phyloP scores from a whole-genome alignment of 2,888 invertebrate genomes.

The Acleris holmiana region DNA sequence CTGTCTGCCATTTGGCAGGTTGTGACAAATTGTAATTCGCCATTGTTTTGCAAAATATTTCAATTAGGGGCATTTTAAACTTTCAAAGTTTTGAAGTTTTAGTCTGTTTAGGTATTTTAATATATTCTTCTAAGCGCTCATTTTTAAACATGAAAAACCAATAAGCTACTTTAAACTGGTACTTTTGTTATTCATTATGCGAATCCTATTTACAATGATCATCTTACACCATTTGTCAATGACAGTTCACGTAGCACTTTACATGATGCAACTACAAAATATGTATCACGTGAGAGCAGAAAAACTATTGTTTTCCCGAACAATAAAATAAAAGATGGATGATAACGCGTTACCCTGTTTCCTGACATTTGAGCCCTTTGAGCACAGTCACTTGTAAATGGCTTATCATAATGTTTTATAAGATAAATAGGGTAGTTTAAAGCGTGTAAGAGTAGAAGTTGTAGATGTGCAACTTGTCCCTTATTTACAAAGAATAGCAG shows the following conservation, averaged over 20 bases:
- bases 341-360: constrained; percentile 50
- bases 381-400: too few species aligned
- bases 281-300: constrained; percentile 66
- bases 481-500: too few species aligned
- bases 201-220: constrained; percentile 4
- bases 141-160: neutral
- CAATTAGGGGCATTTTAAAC: too few species aligned
- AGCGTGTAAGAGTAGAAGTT: too few species aligned
- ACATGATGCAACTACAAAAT: constrained; percentile 48
- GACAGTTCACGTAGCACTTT: constrained; percentile 42
- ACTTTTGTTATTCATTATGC: constrained; percentile 2
- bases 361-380: neutral
- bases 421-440: too few species aligned
- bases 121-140: neutral
- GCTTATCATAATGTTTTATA: too few species aligned
- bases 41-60: too few species aligned
- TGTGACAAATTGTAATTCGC: too few species aligned
- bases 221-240: constrained; percentile 41
- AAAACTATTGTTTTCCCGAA: constrained; percentile 61
- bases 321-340: constrained; percentile 67
- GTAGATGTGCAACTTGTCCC: too few species aligned
- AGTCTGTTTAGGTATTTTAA: too few species aligned
- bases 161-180: neutral
- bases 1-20: too few species aligned
- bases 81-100: too few species aligned